phyloP scores from a whole-genome alignment of 2,113 vertebrate species.

The Pseudorectes ferrugineus region DNA sequence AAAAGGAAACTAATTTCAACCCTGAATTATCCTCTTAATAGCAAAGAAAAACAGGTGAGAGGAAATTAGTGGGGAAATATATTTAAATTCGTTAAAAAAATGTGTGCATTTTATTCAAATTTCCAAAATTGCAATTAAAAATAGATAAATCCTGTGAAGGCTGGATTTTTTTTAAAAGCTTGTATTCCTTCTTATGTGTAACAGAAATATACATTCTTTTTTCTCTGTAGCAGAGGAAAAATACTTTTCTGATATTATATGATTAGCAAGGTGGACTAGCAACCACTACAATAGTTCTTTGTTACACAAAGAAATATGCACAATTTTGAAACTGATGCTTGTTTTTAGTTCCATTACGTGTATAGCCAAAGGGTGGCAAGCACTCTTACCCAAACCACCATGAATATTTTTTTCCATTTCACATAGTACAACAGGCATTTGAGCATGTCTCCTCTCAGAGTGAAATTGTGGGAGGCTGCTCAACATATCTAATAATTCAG shows the following conservation, averaged over 20 bases:
- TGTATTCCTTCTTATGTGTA: not conserved
- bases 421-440: not conserved
- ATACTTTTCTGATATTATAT: not conserved
- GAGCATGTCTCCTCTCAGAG: not conserved
- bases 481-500: not conserved
- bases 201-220: not conserved
- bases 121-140: not conserved
- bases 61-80: not conserved
- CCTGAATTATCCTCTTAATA: not conserved
- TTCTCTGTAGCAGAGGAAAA: not conserved
- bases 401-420: not conserved
- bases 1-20: not conserved
- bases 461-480: not conserved
- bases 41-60: not conserved
- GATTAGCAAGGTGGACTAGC: not conserved
- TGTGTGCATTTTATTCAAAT: not conserved
- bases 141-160: not conserved
- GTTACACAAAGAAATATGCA: not conserved
- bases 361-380: not conserved
- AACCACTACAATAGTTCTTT: not conserved
- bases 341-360: rapidly evolving
- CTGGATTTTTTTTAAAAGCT: not conserved
- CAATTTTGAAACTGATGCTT: not conserved
- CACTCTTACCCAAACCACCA: not conserved
- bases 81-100: not conserved